Percentiles rank a stretch among this genome's conserved stretches.
Evolutionary conservation across 2,113 vertebrate species (phyloP).

Genomic region (Cynoglossus semilaevis): DNA sequence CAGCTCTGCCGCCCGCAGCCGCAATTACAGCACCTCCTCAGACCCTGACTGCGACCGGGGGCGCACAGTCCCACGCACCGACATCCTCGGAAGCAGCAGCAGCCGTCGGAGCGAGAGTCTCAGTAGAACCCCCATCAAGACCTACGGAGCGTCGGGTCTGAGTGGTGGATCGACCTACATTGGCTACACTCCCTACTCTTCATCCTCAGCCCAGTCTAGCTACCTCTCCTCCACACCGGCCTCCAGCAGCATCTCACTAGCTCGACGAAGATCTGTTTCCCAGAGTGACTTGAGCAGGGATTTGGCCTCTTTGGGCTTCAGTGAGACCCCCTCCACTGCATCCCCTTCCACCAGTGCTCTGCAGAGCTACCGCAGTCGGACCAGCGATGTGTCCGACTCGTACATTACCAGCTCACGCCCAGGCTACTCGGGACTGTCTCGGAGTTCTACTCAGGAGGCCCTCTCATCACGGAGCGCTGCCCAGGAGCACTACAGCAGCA

Average conservation of each 20-base stretch:
- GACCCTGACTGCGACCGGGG: constrained; percentile 75
- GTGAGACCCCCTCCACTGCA: constrained; percentile 69
- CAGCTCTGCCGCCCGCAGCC: constrained; percentile 67
- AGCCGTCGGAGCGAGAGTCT: constrained; percentile 82
- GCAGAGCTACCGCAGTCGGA: constrained; percentile 66
- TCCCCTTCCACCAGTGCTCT: constrained; percentile 67
- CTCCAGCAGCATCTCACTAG: constrained; percentile 71
- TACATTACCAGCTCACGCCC: constrained; percentile 57
- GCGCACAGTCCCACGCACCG: constrained; percentile 78
- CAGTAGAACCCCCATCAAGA: constrained; percentile 73
- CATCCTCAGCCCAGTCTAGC: constrained; percentile 66
- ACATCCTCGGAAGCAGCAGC: constrained; percentile 71
- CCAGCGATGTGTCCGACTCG: constrained; percentile 58
- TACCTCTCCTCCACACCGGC: constrained; percentile 77
- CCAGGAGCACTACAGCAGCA: constrained; percentile 64
- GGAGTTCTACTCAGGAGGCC: constrained; percentile 74
- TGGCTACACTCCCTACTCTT: constrained; percentile 61
- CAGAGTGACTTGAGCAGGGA: constrained; percentile 89
- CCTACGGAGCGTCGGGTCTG: constrained; percentile 67
- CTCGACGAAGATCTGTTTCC: constrained; percentile 84
- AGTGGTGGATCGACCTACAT: constrained; percentile 77
- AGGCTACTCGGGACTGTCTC: constrained; percentile 58
- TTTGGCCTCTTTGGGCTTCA: constrained; percentile 80
- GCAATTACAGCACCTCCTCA: constrained; percentile 78
- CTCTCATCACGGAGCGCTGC: constrained; percentile 56